A percentile compares a stretch with the other conserved stretches of the same genome.
phyloP scores from a whole-genome alignment of 2,113 vertebrate species.

The Passer montanus region DNA sequence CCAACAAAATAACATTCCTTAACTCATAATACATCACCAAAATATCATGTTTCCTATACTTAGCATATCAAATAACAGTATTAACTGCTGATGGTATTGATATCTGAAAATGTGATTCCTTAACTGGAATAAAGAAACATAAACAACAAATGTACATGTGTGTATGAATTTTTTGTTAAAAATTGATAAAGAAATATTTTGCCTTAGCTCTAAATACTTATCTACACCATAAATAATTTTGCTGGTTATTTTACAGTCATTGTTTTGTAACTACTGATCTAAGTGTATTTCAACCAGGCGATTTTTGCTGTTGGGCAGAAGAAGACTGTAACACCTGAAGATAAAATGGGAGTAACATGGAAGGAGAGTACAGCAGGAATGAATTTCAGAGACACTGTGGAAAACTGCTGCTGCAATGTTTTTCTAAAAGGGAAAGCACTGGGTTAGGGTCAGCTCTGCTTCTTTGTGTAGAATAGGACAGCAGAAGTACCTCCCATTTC shows the following conservation, averaged over 20 bases:
- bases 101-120: not conserved
- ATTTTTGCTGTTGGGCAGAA: not conserved
- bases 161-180: not conserved
- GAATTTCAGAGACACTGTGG: not conserved
- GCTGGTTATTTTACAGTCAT: not conserved
- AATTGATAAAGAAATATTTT: not conserved
- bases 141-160: not conserved
- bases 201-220: not conserved
- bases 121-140: not conserved
- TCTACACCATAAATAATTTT: not conserved
- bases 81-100: not conserved
- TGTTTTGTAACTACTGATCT: not conserved
- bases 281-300: not conserved
- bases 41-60: not conserved
- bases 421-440: not conserved
- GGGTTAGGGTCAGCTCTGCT: not conserved
- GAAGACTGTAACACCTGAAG: fast-evolving
- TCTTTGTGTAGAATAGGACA: not conserved
- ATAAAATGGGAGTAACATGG: not conserved
- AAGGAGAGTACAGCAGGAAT: not conserved
- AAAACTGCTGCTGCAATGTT: not conserved
- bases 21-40: not conserved
- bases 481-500: not conserved
- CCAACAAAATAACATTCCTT: not conserved
- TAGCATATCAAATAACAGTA: not conserved